Percentiles rank a stretch among this genome's conserved stretches.
Evolutionary conservation across 1,140 invertebrate species (phyloP).

Genomic region (Nephotettix cincticeps): DNA sequence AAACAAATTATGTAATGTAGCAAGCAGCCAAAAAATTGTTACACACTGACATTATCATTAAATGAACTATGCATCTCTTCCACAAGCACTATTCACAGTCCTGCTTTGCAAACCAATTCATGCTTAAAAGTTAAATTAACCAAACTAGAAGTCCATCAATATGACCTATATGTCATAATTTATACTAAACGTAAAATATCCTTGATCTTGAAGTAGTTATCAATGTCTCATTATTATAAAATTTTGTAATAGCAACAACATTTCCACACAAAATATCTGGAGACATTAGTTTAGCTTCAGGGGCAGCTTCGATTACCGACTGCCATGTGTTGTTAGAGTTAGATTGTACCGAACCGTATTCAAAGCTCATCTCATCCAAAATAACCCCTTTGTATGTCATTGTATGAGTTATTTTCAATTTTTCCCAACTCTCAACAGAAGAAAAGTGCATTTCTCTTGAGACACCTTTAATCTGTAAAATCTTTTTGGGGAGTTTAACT

Average conservation of each 20-base stretch:
- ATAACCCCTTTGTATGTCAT: background rate
- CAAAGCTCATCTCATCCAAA: background rate
- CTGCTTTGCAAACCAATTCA: background rate
- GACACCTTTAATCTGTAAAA: background rate
- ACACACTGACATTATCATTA: background rate
- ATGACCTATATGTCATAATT: background rate
- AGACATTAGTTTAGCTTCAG: background rate
- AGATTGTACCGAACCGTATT: background rate
- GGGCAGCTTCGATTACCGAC: background rate
- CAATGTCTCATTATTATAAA: background rate
- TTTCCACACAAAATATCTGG: background rate
- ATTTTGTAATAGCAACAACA: background rate
- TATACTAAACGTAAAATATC: background rate
- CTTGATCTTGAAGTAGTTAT: background rate
- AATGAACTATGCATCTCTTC: background rate
- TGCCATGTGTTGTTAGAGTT: background rate
- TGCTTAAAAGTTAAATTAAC: background rate
- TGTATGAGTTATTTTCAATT: background rate
- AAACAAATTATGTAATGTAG: too few species aligned
- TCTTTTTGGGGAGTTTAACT: background rate
- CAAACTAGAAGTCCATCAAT: background rate
- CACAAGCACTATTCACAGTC: background rate
- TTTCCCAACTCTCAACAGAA: slow-evolving; percentile 4
- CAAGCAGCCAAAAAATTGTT: too few species aligned
- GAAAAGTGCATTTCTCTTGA: slow-evolving; percentile 6